Evolutionary conservation across 2,113 vertebrate genomes (phyloP), one percentile per base, ranked within the genome.

Genomic region (Ceratotherium simum): DNA sequence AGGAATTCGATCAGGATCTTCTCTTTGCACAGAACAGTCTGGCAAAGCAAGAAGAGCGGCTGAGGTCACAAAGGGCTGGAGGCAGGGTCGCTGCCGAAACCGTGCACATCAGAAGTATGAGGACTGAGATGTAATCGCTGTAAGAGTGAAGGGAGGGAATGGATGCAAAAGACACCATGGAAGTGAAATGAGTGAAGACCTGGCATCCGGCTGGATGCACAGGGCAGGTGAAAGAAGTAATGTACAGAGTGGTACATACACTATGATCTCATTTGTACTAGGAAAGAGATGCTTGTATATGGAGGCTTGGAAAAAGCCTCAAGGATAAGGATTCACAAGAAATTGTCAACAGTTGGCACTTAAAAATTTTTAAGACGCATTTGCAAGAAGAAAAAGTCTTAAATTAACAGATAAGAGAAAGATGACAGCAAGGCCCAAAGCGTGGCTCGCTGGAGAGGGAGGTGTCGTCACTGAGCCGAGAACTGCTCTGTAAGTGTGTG

Each of bases 331-430:
- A 70, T 69, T 86, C 80, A 75, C 6, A 39, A 70, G 39, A 90
- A 87, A 94, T 42, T 42, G 39, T 62, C 87, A 95, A 80, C 95
- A 95, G 88, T 79, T 90, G 96, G 96, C 75, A 87, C 88, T 95
- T 94, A 67, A 94, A 97, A 97, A 96, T 92, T 42, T 42, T 42
- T 42, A 95, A 96, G 84, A 81, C 33, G 39, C 62, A 72, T 85
- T 85, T 87, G 75, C 93, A 85, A 93, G 79, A 97, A 94, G 97
- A 82, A 78, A 76, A 92, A 92, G 51, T 64, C 95, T 87, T 51
- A 48, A 78, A 94, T 91, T 65, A 88, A 78, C 1, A 54, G 36
- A 93, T 11, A 18, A 78, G 70, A 65, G 60, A 76, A 90, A 90
- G 78, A 87, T 8, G 78, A 72, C 54, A 76, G 85, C 86, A 42